Base-by-base conservation (phyloP, 2,888 invertebrate species). In the Germaria angustata region DNA sequence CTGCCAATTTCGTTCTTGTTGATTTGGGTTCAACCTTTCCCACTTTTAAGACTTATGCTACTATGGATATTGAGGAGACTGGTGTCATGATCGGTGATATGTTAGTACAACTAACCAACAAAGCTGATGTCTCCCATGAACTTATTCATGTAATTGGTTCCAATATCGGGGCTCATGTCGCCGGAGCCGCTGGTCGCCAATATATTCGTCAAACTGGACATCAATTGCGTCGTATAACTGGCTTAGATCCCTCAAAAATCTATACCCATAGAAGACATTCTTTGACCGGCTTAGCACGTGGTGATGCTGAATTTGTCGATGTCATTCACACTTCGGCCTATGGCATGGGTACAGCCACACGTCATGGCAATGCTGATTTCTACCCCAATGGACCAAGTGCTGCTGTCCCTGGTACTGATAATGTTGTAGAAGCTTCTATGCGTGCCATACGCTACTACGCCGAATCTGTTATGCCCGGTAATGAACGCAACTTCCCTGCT, bases 241-340 rank as follows among this genome's bases (percentile, higher is more conserved):
- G 88, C 15, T 82, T 91, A 85, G 90, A 91, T 61, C 90, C 90
- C 59, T 86, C 87, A 51, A 87, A 86, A 69, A 84, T 88, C 11
- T 85, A 86, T 32, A 87, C 88, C 85, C 65, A 81, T 85, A 39
- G 72, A 87, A 34, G 84, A 84, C 13, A 8, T 49, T 49, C 20
- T 2, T 78, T 90, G 36, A 84, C 78, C 24, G 89, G 88, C 2
- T 80, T 91, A 46, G 85, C 88, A 5, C 89, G 90, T 41, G 90
- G 90, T 39, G 89, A 90, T 87, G 90, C 90, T 17, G 88, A 89
- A 11, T 90, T 90, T 36, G 90, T 90, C 39, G 90, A 90, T 85
- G 88, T 84, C 73, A 90, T 90, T 80, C 90, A 90, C 73, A 88
- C 90, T 11, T 89, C 91, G 1, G 84, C 84, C 71, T 87, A 86